Percentiles rank a stretch among this genome's conserved stretches.
Evolutionary conservation across 2,113 vertebrate species (phyloP).

Genomic region (Phoenicopterus ruber): DNA sequence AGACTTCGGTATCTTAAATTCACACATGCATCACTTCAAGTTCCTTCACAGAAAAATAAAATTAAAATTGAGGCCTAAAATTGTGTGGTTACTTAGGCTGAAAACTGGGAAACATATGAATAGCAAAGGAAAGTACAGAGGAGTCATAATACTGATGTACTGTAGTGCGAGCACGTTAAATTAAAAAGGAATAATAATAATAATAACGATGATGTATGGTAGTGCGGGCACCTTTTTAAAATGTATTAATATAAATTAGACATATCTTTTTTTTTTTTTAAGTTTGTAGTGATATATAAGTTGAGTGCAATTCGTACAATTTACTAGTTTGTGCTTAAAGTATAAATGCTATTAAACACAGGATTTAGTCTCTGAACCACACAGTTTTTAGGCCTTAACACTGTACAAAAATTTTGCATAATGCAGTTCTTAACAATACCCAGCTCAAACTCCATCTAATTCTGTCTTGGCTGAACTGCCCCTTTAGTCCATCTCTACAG

Average conservation of each 20-base stretch:
- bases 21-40: conserved; percentile 92
- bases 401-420: conserved; percentile 99
- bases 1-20: conserved; percentile 92
- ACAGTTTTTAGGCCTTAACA: conserved; percentile 99
- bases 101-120: conserved; percentile 81
- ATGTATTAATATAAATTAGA: conserved; percentile 99
- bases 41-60: conserved; percentile 91
- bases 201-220: conserved; percentile 85
- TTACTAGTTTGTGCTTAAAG: conserved; percentile 99
- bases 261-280: conserved; percentile 93
- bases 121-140: conserved; percentile 84
- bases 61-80: conserved; percentile 91
- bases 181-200: conserved; percentile 81
- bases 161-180: conserved; percentile 91
- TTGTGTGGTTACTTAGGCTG: conserved; percentile 94
- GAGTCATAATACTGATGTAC: conserved; percentile 89
- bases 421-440: conserved; percentile 96
- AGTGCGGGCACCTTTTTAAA: conserved; percentile 89
- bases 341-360: conserved; percentile 99
- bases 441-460: conserved; percentile 85
- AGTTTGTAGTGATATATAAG: conserved; percentile 99
- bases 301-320: conserved; percentile 99
- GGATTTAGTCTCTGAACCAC: conserved; percentile 99
- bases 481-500: conserved; percentile 85
- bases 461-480: conserved; percentile 85